Conservation (phyloP, 2,888 invertebrate species). For the Xylota segnis region DNA sequence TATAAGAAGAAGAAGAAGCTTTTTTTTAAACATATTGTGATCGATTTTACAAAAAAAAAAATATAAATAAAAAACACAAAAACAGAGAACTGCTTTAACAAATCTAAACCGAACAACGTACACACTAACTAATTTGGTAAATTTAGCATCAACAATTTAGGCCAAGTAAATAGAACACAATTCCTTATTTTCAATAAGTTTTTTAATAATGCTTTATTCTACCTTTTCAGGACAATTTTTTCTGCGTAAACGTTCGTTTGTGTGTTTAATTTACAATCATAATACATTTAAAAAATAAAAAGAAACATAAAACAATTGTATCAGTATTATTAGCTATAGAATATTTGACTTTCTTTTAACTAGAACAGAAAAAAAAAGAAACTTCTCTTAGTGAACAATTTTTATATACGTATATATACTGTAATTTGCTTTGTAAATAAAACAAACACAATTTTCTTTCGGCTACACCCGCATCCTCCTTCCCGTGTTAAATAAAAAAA, state of each 20-base stretch:
- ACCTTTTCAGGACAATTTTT: slow-evolving; percentile 48
- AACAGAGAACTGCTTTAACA: slow-evolving; percentile 71
- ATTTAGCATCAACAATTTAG: slow-evolving; percentile 51
- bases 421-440: slow-evolving; percentile 55
- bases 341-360: slow-evolving; percentile 56
- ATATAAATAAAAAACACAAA: slow-evolving; percentile 41
- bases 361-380: slow-evolving; percentile 27
- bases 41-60: slow-evolving; percentile 74
- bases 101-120: slow-evolving; percentile 50
- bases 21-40: slow-evolving; percentile 69
- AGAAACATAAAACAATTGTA: slow-evolving; percentile 66
- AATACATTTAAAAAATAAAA: slow-evolving; percentile 36
- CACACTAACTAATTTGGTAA: slow-evolving; percentile 53
- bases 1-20: slow-evolving; percentile 49
- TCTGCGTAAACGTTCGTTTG: slow-evolving; percentile 58
- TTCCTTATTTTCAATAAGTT: neutral
- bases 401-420: slow-evolving; percentile 35
- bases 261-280: slow-evolving; percentile 68
- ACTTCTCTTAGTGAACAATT: slow-evolving; percentile 42
- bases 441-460: slow-evolving; percentile 39
- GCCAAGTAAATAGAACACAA: slow-evolving; percentile 48
- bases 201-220: neutral
- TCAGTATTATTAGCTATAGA: slow-evolving; percentile 76
- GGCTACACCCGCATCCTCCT: slow-evolving; percentile 16
- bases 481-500: slow-evolving; percentile 35